Evolutionary conservation across 2,113 vertebrate species (phyloP), one percentile per base, ranked within the genome.

Genomic region (Ochotona curzoniae): DNA sequence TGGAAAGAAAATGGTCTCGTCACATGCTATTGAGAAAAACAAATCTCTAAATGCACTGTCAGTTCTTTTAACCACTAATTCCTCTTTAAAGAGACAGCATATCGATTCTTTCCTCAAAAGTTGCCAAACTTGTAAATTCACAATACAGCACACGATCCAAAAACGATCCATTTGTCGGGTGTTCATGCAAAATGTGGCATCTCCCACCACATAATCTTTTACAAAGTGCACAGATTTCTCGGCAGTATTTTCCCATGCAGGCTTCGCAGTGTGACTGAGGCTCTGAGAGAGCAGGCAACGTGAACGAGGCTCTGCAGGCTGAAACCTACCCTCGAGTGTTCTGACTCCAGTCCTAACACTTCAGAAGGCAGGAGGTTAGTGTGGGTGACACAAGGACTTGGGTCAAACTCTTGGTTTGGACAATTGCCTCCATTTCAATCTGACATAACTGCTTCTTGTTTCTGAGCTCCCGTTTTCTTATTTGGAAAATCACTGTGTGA

Each of bases 11-110:
- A 96, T 82, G 57, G 92, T 89, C 86, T 97, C 66, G 28, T 73
- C 87, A 94, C 44, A 21, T 71, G 76, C 84, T 76, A 74, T 32
- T 12, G 91, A 94, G 83, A 87, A 91, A 92, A 89, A 91, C 84
- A 93, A 89, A 94, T 91, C 95, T 93, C 83, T 78, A 94, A 97
- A 91, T 90, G 83, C 74, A 85, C 69, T 67, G 83, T 64, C 89
- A 87, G 85, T 91, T 95, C 94, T 89, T 93, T 67, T 93, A 89
- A 93, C 87, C 78, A 96, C 81, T 97, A 92, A 96, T 95, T 97
- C 66, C 90, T 90, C 83, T 87, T 94, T 96, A 93, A 96, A 96
- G 94, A 97, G 95, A 96, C 84, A 95, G 57, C 32, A 4, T 89
- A 96, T 95, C 70, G 94, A 95, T 95, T 91, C 69, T 70, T 87